Evolutionary conservation across 2,113 vertebrate species (phyloP).

Genomic region (Rhinogobius similis): DNA sequence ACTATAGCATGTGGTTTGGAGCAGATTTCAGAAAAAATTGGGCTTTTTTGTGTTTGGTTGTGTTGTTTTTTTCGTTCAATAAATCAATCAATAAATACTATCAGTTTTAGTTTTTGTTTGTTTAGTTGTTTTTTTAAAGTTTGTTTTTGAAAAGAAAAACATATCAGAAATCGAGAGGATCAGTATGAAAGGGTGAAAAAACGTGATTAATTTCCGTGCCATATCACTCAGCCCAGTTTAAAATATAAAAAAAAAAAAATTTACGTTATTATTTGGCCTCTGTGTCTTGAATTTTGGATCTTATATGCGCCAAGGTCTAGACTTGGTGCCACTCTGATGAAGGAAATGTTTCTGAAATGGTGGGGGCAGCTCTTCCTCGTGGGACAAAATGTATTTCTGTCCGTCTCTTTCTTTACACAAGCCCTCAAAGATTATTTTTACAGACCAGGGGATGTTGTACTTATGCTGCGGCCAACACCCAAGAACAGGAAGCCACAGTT

Average conservation of each 20-base stretch:
- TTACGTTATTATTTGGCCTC: no score
- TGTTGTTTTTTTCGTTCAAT: no score
- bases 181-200: background rate
- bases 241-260: background rate
- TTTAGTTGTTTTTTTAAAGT: no score
- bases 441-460: slow-evolving; percentile 83
- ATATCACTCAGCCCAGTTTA: background rate
- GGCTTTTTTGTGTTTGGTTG: background rate
- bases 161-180: background rate
- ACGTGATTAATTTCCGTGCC: background rate
- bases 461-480: slow-evolving; percentile 78
- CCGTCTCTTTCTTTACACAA: slow-evolving; percentile 75
- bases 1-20: background rate
- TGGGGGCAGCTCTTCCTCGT: slow-evolving; percentile 62
- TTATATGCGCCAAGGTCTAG: slow-evolving; percentile 17
- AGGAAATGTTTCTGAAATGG: slow-evolving; percentile 61
- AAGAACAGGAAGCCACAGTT: slow-evolving; percentile 89
- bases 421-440: slow-evolving; percentile 87
- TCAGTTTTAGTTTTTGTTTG: no score
- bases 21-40: background rate
- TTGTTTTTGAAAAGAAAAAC: no score
- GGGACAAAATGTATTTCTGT: slow-evolving; percentile 73
- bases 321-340: slow-evolving; percentile 44
- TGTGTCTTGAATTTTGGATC: background rate
- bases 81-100: no score